A percentile compares a stretch with the other conserved stretches of the same genome.
These are phyloP conservation scores for Lithophane ornitopus DNA, from an alignment of 2,888 invertebrate genomes.

Conservation along the genomic window DNA sequence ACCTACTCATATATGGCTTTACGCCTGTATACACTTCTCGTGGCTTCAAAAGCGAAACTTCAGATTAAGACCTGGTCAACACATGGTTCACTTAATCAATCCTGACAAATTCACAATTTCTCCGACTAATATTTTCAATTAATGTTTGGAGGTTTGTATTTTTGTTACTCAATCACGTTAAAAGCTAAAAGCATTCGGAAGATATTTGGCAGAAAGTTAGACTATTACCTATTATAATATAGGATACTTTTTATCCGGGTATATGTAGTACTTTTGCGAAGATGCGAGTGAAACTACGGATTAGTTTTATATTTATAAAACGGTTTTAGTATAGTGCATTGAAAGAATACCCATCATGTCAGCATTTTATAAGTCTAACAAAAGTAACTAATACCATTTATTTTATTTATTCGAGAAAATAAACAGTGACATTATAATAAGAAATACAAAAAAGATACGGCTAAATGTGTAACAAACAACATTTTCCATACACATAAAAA, in stretches of 20 bases:
- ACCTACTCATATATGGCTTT: conserved; percentile 5
- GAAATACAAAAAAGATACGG: too few relatives aligned
- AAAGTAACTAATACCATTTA: background rate
- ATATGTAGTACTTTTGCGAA: background rate
- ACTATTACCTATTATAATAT: background rate
- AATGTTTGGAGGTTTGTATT: background rate
- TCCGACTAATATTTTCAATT: background rate
- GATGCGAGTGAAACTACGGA: background rate
- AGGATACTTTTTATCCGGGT: background rate
- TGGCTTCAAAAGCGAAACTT: conserved; percentile 39
- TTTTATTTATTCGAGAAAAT: too few relatives aligned
- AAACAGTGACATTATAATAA: too few relatives aligned
- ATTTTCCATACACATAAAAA: too few relatives aligned
- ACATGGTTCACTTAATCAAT: conserved; percentile 2
- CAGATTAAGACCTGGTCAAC: conserved; percentile 12
- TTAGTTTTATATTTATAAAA: background rate
- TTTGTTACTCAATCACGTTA: background rate
- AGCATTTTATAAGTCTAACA: background rate
- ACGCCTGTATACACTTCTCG: background rate
- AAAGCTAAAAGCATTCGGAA: background rate
- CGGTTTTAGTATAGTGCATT: background rate
- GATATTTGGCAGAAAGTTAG: background rate
- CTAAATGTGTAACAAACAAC: too few relatives aligned
- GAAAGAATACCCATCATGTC: background rate
- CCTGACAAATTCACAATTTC: background rate